A percentile compares a stretch with the other conserved stretches of the same genome.
phyloP scores from a whole-genome alignment of 2,888 invertebrate species.

The Caenorhabditis drosophilae region DNA sequence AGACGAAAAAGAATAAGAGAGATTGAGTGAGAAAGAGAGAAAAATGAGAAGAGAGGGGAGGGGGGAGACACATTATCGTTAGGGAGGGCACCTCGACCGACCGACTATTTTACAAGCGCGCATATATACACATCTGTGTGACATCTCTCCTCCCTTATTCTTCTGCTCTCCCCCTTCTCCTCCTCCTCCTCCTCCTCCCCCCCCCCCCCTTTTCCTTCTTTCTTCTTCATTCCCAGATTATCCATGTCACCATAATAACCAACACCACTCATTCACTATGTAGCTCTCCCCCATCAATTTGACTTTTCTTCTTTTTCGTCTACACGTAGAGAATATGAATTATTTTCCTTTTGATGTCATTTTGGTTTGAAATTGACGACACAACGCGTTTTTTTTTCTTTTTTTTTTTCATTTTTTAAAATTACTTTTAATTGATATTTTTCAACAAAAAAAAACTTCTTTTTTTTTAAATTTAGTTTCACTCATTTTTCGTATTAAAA shows the following conservation, averaged over 20 bases:
- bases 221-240: constrained; percentile 16
- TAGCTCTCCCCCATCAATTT: constrained; percentile 1
- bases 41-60: neutral
- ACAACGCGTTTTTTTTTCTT: neutral
- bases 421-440: neutral
- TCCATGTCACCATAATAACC: constrained; percentile 33
- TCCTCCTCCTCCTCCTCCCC: neutral
- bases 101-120: neutral
- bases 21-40: neutral
- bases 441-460: too few species aligned
- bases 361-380: too few species aligned
- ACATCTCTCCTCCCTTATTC: constrained; percentile 2
- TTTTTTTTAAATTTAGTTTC: neutral
- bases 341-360: too few species aligned
- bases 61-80: neutral
- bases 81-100: neutral
- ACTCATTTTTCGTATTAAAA: neutral
- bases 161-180: neutral
- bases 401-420: neutral
- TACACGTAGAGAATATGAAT: too few species aligned
- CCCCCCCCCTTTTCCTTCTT: neutral
- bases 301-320: neutral
- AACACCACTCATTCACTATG: constrained; percentile 8
- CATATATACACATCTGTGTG: constrained; percentile 24
- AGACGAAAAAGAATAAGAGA: too few species aligned